These are phyloP conservation scores for Drosophila austrosaltans DNA, from an alignment of 2,888 invertebrate species.

Conservation along the genomic window DNA sequence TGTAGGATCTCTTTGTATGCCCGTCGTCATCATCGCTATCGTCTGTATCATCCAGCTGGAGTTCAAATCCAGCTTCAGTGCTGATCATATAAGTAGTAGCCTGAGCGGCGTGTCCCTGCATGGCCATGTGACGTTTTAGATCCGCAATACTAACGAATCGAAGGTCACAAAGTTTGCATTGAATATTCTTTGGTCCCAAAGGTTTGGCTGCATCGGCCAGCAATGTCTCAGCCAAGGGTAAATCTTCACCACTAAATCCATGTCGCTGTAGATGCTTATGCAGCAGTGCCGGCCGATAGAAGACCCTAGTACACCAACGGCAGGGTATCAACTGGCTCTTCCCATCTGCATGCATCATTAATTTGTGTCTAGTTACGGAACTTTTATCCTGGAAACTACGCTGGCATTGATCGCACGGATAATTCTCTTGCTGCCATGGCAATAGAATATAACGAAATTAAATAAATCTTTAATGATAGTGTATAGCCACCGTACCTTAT, in stretches of 20 bases:
- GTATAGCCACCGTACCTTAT: constrained; percentile 47
- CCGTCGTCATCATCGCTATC: constrained; percentile 72
- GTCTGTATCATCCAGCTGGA: constrained; percentile 82
- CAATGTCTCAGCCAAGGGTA: constrained; percentile 71
- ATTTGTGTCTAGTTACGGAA: constrained; percentile 76
- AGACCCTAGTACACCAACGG: constrained; percentile 79
- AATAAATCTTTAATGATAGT: neutral
- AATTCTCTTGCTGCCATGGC: constrained; percentile 59
- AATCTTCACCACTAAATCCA: constrained; percentile 63
- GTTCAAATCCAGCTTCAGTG: constrained; percentile 80
- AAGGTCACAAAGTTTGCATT: constrained; percentile 75
- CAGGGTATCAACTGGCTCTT: constrained; percentile 76
- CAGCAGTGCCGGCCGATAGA: constrained; percentile 74
- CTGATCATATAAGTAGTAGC: constrained; percentile 78
- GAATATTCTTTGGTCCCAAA: constrained; percentile 71
- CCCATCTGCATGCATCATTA: constrained; percentile 66
- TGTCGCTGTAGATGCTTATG: constrained; percentile 77
- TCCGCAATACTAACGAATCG: constrained; percentile 67
- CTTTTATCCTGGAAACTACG: constrained; percentile 74
- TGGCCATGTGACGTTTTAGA: constrained; percentile 66
- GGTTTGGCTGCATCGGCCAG: constrained; percentile 73
- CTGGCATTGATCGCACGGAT: constrained; percentile 67
- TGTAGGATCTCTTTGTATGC: constrained; percentile 52
- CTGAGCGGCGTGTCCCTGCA: constrained; percentile 44
- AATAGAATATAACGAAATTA: neutral